Evolutionary conservation across 2,113 vertebrate genomes (phyloP), one percentile per base, ranked within the genome.

Genomic region (Gallinago media): DNA sequence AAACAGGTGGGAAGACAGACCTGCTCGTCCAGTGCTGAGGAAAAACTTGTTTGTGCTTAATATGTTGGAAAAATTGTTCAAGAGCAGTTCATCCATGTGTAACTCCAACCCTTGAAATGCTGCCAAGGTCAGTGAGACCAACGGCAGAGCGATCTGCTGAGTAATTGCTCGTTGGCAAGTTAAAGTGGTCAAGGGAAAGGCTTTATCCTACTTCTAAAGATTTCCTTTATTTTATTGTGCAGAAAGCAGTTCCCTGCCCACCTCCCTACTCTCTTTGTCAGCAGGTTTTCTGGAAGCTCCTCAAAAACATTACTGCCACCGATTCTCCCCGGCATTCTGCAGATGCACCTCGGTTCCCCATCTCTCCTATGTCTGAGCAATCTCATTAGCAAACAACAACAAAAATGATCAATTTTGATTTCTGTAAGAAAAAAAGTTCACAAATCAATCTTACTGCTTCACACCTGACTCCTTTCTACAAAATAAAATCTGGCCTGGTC

Each of bases 11-110:
- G 81, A 95, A 96, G 93, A 90, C 55, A 93, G 65, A 90, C 44
- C 66, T 70, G 44, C n/a, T 88, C 8, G 17, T 52, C 76, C 70
- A 95, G 50, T 71, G 52, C 66, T 63, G 65, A 95, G 26, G 61
- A 92, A 93, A 97, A 81, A 85, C 82, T 87, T 68, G 27, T 77
- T 95, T 95, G 94, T 92, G 96, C 52, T 80, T 89, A 96, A 94
- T 96, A 86, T 55, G 88, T 44, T 74, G 92, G 67, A 89, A 97
- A 97, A 96, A 92, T 77, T 96, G 89, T 85, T 92, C 67, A 91
- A 90, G 84, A 95, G 70, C 72, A 95, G 76, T 32, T 93, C 92
- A 88, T 88, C 55, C 12, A 4, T 77, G 65, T 86, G 31, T 80
- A 97, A 96, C 65, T 67, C 38, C 92, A 95, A 94, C 61, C 75